phyloP scores from a whole-genome alignment of 2,888 invertebrate genomes.

The Pardosa pseudoannulata region DNA sequence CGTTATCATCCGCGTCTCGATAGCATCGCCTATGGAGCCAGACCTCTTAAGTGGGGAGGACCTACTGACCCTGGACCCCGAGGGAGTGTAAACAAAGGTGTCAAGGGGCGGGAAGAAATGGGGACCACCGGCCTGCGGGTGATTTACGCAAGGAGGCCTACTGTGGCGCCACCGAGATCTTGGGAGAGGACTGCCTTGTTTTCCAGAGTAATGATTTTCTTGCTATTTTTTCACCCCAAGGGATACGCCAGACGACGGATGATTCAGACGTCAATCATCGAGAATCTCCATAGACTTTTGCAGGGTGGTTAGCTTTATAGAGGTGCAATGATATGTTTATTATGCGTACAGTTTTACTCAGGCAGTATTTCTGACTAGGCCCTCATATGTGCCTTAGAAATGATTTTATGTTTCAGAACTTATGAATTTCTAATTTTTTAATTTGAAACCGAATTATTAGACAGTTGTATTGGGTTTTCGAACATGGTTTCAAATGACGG shows the following conservation, averaged over 20 bases:
- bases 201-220: constrained; percentile 1
- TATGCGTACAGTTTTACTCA: no score
- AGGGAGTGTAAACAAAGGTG: constrained; percentile 63
- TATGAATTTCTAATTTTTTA: no score
- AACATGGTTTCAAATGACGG: no score
- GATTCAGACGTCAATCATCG: constrained; percentile 50
- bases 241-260: constrained; percentile 21
- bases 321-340: no score
- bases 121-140: constrained; percentile 46
- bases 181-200: constrained; percentile 35
- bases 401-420: no score
- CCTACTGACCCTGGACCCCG: constrained; percentile 18
- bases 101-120: constrained; percentile 55
- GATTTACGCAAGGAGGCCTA: constrained; percentile 63
- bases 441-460: no score
- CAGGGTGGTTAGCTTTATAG: no score
- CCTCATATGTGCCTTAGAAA: no score
- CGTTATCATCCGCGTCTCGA: constrained; percentile 36
- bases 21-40: constrained; percentile 70
- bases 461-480: no score
- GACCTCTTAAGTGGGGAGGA: constrained; percentile 49
- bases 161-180: constrained; percentile 60
- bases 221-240: not conserved
- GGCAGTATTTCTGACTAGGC: no score
- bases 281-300: not conserved